phyloP scores from a whole-genome alignment of 2,888 invertebrate species.

The Choreutis nemorana region DNA sequence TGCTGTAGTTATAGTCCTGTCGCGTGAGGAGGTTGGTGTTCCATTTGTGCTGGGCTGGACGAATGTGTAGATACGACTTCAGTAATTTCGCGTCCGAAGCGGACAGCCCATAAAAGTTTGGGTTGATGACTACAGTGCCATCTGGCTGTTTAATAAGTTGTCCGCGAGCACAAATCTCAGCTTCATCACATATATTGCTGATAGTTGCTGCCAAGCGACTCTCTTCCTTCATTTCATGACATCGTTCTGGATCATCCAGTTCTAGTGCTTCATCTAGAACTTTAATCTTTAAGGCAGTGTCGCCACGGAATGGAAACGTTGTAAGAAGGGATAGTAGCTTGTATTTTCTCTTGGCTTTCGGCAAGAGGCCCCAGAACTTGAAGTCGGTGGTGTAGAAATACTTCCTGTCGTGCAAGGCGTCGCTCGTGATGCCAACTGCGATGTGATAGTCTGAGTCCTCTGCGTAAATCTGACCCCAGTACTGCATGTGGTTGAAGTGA shows the following conservation, averaged over 20 bases:
- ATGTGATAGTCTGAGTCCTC: constrained; percentile 82
- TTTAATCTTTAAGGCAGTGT: constrained; percentile 59
- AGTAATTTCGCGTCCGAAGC: constrained; percentile 72
- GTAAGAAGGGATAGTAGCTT: constrained; percentile 45
- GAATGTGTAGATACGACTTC: constrained; percentile 79
- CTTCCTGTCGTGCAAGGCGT: constrained; percentile 74
- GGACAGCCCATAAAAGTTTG: constrained; percentile 73
- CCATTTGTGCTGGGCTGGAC: constrained; percentile 74
- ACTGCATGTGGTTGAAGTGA: constrained; percentile 81
- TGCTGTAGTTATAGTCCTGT: constrained; percentile 83
- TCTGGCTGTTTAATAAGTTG: constrained; percentile 77
- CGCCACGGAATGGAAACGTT: constrained; percentile 54
- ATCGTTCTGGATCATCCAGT: constrained; percentile 39
- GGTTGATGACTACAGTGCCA: constrained; percentile 76
- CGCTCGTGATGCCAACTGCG: constrained; percentile 80
- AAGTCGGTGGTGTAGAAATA: constrained; percentile 82
- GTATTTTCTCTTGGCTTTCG: constrained; percentile 50
- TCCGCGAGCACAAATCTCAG: constrained; percentile 80
- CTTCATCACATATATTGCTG: constrained; percentile 75
- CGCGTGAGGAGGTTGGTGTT: constrained; percentile 79
- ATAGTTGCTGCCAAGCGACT: constrained; percentile 78
- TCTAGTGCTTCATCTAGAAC: constrained; percentile 52
- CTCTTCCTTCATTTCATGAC: constrained; percentile 76
- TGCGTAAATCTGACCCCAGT: constrained; percentile 88
- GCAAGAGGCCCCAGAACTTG: constrained; percentile 69